phyloP scores from a whole-genome alignment of 1,140 invertebrate species.

The Calephelis virginiensis region DNA sequence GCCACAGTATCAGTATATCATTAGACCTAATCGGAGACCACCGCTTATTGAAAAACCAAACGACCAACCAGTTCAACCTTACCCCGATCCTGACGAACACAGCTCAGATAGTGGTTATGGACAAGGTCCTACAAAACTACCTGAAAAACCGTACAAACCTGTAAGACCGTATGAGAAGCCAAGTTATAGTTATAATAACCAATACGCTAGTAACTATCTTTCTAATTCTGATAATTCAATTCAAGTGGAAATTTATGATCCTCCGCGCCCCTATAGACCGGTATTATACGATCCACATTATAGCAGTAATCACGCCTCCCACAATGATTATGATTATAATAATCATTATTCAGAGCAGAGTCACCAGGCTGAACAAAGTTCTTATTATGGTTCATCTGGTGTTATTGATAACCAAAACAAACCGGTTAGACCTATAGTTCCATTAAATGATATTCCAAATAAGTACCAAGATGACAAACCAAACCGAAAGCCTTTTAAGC shows the following conservation, averaged over 20 bases:
- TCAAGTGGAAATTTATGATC: conserved; percentile 61
- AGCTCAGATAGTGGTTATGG: not conserved
- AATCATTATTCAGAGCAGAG: conserved; percentile 1
- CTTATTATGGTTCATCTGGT: conserved; percentile 11
- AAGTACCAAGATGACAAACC: conserved; percentile 25
- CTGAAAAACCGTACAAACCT: conserved; percentile 40
- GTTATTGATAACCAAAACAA: conserved; percentile 11
- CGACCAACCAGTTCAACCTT: conserved; percentile 26
- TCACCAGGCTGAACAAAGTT: not conserved
- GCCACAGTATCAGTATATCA: conserved; percentile 57
- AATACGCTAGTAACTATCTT: conserved; percentile 60
- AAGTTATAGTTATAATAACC: conserved; percentile 46
- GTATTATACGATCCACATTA: conserved; percentile 40
- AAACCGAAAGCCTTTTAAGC: conserved; percentile 29
- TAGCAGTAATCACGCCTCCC: conserved; percentile 19
- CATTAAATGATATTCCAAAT: conserved; percentile 20
- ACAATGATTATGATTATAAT: conserved; percentile 5
- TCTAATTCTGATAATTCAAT: conserved; percentile 55
- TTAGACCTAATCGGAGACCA: conserved; percentile 57
- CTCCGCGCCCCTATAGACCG: conserved; percentile 55
- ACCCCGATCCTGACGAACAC: conserved; percentile 29
- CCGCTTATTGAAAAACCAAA: conserved; percentile 23
- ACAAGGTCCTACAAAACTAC: conserved; percentile 34
- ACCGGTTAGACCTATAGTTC: conserved; percentile 20
- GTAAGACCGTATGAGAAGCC: conserved; percentile 45